These are phyloP conservation scores for Orussus abietinus DNA, from an alignment of 1,140 invertebrate species.

Conservation along the genomic window DNA sequence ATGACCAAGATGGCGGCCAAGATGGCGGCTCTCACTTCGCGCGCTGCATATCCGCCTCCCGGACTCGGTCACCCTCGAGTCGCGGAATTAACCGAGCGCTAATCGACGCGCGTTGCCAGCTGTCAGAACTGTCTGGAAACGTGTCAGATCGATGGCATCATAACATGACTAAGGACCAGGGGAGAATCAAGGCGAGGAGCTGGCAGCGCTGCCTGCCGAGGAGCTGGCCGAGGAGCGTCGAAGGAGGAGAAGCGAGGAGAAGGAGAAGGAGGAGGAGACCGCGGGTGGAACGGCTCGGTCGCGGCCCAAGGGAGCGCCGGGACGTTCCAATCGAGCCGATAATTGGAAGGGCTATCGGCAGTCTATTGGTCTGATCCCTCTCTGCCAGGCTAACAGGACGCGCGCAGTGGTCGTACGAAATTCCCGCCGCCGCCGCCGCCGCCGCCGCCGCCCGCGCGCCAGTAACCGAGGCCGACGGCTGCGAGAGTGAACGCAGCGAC, in stretches of 20 bases:
- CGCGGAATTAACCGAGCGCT: neutral
- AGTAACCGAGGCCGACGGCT: conserved; percentile 6
- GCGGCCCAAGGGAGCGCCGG: conserved; percentile 3
- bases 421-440: conserved; percentile 23
- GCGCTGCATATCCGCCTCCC: no score
- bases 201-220: neutral
- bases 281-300: neutral
- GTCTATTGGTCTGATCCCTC: conserved; percentile 53
- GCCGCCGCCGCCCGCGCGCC: conserved; percentile 10
- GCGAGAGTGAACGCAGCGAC: no score
- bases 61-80: no score
- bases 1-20: no score
- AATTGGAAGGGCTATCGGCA: conserved; percentile 50
- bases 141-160: conserved; percentile 45
- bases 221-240: conserved; percentile 1
- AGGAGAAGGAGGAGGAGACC: neutral
- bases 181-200: conserved; percentile 24
- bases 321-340: conserved; percentile 40
- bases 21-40: no score
- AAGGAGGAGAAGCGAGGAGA: neutral
- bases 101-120: neutral
- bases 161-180: conserved; percentile 36
- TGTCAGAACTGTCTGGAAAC: conserved; percentile 26
- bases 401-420: conserved; percentile 38
- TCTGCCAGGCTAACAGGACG: conserved; percentile 44